Evolutionary conservation across 2,888 invertebrate species (phyloP).

Genomic region (Aporophyla lueneburgensis): DNA sequence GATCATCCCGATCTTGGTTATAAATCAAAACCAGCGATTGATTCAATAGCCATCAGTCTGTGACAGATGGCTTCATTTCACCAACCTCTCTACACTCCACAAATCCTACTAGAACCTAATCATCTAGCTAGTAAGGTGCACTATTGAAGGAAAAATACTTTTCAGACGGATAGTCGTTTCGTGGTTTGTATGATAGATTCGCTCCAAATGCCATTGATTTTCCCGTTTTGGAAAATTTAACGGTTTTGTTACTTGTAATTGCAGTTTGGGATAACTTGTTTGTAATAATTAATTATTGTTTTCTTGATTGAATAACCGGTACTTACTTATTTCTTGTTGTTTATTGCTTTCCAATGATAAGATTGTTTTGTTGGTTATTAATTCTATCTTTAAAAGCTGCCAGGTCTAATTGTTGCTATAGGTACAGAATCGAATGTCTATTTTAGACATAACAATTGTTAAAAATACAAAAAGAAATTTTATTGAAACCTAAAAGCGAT

Average conservation of each 20-base stretch:
- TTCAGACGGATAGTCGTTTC: not conserved
- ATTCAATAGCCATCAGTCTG: conserved; percentile 64
- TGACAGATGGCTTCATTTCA: conserved; percentile 60
- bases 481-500: too few relatives aligned
- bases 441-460: too few relatives aligned
- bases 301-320: conserved; percentile 8
- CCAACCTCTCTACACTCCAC: not conserved
- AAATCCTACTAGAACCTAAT: conserved; percentile 10
- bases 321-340: not conserved
- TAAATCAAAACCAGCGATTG: conserved; percentile 64
- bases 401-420: too few relatives aligned
- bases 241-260: conserved; percentile 38
- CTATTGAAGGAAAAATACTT: conserved; percentile 5
- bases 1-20: conserved; percentile 55
- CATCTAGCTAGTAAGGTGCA: not conserved
- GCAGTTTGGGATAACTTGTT: conserved; percentile 23
- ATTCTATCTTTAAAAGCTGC: too few relatives aligned
- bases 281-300: conserved; percentile 8
- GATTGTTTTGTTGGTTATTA: not conserved
- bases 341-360: not conserved
- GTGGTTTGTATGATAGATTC: conserved; percentile 56
- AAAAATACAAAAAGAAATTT: too few relatives aligned
- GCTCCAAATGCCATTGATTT: conserved; percentile 48
- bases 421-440: too few relatives aligned
- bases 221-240: conserved; percentile 38